Base-by-base conservation (phyloP, 2,797 vertebrate species). In the Psittacula echo region DNA sequence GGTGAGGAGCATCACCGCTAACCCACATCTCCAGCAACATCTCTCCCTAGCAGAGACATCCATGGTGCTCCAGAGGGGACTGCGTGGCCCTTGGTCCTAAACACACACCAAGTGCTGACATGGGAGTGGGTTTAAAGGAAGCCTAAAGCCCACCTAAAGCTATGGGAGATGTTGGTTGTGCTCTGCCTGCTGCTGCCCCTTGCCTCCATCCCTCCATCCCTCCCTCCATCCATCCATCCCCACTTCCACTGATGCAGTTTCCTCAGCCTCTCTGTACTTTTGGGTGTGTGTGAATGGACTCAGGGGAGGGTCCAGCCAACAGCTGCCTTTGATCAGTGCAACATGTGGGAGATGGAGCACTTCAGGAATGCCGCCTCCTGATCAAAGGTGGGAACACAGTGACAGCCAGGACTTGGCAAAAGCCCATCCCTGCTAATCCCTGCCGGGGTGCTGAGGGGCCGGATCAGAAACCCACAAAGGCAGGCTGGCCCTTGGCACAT, bases 311-410 rank as follows among this genome's bases (percentile, higher is more conserved):
- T 84, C 96, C 58, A 7, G 96, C 95, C 97, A 98, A 91, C 98
- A 98, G 98, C 98, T 98, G 98, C 97, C 97, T 98, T 98, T 98
- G 98, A 98, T 98, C 98, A 98, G 87, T 1, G 3, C 85, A 97
- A 97, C 97, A 98, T 98, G 97, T 98, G 97, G 98, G 97, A 96
- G 97, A 96, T 45, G 94, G 93, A 96, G 96, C 90, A 64, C 97
- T 96, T 87, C 96, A 98, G 97, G 97, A 97, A 98, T 97, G 97
- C 97, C 70, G 97, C 90, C 95, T 97, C 82, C 87, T 98, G 98
- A 98, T 98, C 98, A 98, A 98, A 98, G 98, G 95, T 98, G 97
- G 97, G 97, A 98, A 92, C 89, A 23, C 92, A 78, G 96, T 97
- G 98, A 98, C 97, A 97, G 95, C 87, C 32, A 1, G 86, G 95